A percentile compares a stretch with the other conserved stretches of the same genome.
Conservation (phyloP, 2,797 vertebrate species). For the Fistularia tabacaria region DNA sequence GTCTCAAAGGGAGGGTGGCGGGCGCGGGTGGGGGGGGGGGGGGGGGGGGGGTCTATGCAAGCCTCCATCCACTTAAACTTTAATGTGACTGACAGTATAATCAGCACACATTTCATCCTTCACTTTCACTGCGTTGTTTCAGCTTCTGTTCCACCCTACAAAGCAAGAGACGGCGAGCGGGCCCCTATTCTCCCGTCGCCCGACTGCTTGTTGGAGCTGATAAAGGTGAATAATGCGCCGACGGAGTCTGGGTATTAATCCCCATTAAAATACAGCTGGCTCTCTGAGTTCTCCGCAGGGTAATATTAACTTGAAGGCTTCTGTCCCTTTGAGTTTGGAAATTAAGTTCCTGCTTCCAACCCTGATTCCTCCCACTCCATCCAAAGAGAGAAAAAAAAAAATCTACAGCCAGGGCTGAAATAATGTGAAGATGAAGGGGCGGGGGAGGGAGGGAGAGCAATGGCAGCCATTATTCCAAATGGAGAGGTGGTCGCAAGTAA, state of each 20-base stretch:
- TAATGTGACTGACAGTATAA: constrained; percentile 69
- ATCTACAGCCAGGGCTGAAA: constrained; percentile 19
- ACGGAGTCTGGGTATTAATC: constrained; percentile 64
- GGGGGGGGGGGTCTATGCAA: constrained; percentile 37
- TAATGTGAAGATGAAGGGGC: constrained; percentile 27
- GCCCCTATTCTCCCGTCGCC: constrained; percentile 49
- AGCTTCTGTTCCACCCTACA: constrained; percentile 59
- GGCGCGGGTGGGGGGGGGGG: constrained; percentile 14
- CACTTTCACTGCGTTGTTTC: constrained; percentile 67
- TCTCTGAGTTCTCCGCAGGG: constrained; percentile 60
- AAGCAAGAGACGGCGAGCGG: constrained; percentile 54
- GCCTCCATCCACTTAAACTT: constrained; percentile 60
- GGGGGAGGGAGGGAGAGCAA: constrained; percentile 14
- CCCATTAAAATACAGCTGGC: constrained; percentile 73
- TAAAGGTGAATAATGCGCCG: constrained; percentile 71
- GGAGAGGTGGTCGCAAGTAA: constrained; percentile 37
- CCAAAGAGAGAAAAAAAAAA: background rate
- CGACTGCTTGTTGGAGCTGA: constrained; percentile 63
- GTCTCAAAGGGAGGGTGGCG: constrained; percentile 27
- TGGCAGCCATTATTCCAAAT: constrained; percentile 26
- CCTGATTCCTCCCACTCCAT: constrained; percentile 1
- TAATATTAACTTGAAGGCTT: constrained; percentile 75
- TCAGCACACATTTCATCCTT: constrained; percentile 62
- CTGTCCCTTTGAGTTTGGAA: constrained; percentile 68
- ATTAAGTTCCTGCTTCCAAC: constrained; percentile 54